These are phyloP conservation scores for Colostygia pectinataria DNA, from an alignment of 2,888 invertebrate genomes.

Conservation along the genomic window DNA sequence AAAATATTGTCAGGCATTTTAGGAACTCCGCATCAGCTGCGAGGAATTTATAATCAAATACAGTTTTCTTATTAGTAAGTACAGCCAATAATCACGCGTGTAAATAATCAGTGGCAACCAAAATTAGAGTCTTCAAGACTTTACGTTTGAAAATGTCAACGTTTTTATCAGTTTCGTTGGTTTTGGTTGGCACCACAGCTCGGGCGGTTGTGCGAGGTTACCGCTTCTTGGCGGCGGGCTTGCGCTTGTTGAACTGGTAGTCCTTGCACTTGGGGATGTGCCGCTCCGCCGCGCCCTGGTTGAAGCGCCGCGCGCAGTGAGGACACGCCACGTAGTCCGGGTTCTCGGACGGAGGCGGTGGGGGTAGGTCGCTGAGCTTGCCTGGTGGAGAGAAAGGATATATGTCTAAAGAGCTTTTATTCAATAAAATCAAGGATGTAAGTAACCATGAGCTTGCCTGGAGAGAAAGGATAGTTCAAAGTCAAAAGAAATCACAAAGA, in stretches of 20 bases:
- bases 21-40: constrained; percentile 3
- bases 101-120: constrained; percentile 9
- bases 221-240: constrained; percentile 67
- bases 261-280: constrained; percentile 96
- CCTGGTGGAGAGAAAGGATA: too few relatives aligned
- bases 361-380: constrained; percentile 93
- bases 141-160: too few relatives aligned
- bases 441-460: too few relatives aligned
- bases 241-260: constrained; percentile 90
- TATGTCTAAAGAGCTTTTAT: too few relatives aligned
- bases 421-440: too few relatives aligned
- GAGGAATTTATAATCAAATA: constrained; percentile 7
- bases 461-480: too few relatives aligned
- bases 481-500: too few relatives aligned
- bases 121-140: neutral
- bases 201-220: constrained; percentile 51
- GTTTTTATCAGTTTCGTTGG: neutral
- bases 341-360: constrained; percentile 94
- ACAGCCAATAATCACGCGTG: constrained; percentile 6
- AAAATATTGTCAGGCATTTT: constrained; percentile 26
- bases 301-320: constrained; percentile 93
- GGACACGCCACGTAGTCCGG: constrained; percentile 96
- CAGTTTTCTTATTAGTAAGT: constrained; percentile 9
- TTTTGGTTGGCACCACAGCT: constrained; percentile 19
- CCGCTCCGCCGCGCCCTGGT: constrained; percentile 91